phyloP scores from a whole-genome alignment of 2,797 vertebrate species.

The Spinus pinus region DNA sequence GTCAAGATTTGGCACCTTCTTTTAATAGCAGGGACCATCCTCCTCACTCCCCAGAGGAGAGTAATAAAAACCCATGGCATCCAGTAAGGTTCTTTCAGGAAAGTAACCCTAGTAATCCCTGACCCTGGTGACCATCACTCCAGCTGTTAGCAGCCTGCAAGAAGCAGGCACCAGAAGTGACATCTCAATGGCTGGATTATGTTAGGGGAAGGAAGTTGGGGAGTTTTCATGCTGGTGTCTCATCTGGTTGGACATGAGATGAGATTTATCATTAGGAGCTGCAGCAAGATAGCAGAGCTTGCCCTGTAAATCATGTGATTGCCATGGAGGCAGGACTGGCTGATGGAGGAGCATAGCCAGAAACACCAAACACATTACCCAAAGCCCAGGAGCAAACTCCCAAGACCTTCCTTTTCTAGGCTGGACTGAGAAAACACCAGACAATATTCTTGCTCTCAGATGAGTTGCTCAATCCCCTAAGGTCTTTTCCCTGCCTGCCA shows the following conservation, averaged over 20 bases:
- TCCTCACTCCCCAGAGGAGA: not conserved
- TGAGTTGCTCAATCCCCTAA: not conserved
- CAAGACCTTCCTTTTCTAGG: not conserved
- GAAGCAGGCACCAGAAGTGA: not conserved
- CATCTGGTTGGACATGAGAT: not conserved
- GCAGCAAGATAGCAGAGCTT: not conserved
- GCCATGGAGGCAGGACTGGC: not conserved
- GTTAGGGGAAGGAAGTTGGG: not conserved
- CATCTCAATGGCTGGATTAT: not conserved
- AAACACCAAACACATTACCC: accelerated
- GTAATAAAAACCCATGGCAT: not conserved
- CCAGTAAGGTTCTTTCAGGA: not conserved
- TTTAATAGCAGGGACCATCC: not conserved
- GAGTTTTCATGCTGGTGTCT: not conserved
- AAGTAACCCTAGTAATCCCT: not conserved
- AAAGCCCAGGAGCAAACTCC: not conserved
- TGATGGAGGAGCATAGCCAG: not conserved
- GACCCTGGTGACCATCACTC: not conserved
- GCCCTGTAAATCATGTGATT: not conserved
- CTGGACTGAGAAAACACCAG: not conserved
- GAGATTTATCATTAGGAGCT: not conserved
- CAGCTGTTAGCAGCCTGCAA: not conserved
- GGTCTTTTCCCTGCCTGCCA: not conserved
- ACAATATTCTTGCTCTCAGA: not conserved
- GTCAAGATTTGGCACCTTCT: not conserved